These are phyloP conservation scores for Neoniphon sammara DNA, from an alignment of 2,797 vertebrate genomes.

Conservation along the genomic window DNA sequence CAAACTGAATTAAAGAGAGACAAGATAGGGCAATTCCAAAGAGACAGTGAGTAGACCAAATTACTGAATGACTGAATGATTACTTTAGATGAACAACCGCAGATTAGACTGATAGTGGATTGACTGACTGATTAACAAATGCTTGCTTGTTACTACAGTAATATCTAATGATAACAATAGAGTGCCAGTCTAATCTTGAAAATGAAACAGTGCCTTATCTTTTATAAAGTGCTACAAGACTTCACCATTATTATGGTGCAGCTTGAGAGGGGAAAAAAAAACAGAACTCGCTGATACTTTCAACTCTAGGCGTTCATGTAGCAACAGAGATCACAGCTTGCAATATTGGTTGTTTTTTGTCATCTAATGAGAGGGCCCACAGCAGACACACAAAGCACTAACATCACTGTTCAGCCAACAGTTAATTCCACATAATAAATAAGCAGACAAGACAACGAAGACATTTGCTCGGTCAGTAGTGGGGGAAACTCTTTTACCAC, in stretches of 20 bases:
- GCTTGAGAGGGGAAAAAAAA: slow-evolving; percentile 14
- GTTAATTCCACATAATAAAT: slow-evolving; percentile 65
- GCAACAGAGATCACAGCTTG: slow-evolving; percentile 32
- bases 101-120: slow-evolving; percentile 29
- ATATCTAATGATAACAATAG: slow-evolving; percentile 20
- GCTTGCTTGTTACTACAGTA: slow-evolving; percentile 13
- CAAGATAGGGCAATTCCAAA: background rate
- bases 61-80: slow-evolving; percentile 37
- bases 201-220: slow-evolving; percentile 55
- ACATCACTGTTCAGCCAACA: slow-evolving; percentile 39
- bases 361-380: slow-evolving; percentile 21
- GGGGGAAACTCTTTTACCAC: slow-evolving; percentile 19
- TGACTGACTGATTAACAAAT: slow-evolving; percentile 32
- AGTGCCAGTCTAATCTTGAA: slow-evolving; percentile 34
- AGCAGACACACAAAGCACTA: slow-evolving; percentile 42
- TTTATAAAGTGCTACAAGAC: slow-evolving; percentile 70
- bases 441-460: slow-evolving; percentile 29
- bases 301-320: slow-evolving; percentile 34
- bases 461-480: slow-evolving; percentile 32
- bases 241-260: slow-evolving; percentile 25
- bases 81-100: slow-evolving; percentile 27
- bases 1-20: slow-evolving; percentile 18
- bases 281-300: slow-evolving; percentile 19
- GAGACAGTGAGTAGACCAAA: slow-evolving; percentile 23
- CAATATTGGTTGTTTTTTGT: slow-evolving; percentile 9